Evolutionary conservation across 2,888 invertebrate species (phyloP).

Genomic region (Brachyptera risi): DNA sequence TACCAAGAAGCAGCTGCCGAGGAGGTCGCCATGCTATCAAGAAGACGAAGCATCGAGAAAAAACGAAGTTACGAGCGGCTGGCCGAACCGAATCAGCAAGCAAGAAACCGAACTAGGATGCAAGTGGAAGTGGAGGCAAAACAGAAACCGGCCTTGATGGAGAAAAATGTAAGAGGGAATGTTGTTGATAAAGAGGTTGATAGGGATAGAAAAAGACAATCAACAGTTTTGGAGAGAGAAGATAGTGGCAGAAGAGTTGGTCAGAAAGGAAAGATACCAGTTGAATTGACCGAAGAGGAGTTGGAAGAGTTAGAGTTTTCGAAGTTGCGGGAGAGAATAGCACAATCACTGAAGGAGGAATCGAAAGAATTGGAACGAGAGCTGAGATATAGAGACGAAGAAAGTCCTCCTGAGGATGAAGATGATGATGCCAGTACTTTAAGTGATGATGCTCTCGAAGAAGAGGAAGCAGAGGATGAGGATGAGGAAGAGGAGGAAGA

Average conservation of each 20-base stretch:
- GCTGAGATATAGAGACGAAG: conserved; percentile 37
- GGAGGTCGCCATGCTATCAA: conserved; percentile 53
- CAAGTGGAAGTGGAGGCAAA: conserved; percentile 34
- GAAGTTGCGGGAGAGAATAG: conserved; percentile 42
- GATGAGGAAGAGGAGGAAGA: conserved; percentile 41
- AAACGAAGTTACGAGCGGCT: not conserved
- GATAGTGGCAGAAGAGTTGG: not conserved
- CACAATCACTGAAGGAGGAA: conserved; percentile 31
- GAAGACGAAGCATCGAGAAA: conserved; percentile 35
- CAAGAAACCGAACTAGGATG: not conserved
- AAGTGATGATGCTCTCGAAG: conserved; percentile 38
- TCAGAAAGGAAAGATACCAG: not conserved
- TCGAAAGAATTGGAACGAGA: conserved; percentile 54
- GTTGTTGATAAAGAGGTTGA: too few species aligned
- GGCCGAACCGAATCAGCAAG: not conserved
- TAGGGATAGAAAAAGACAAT: not conserved
- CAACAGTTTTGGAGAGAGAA: not conserved
- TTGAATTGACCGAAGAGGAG: conserved; percentile 37
- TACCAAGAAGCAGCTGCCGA: conserved; percentile 73
- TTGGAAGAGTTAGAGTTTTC: conserved; percentile 43
- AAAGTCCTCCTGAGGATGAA: conserved; percentile 37
- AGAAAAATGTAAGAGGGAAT: too few species aligned
- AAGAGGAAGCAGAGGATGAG: conserved; percentile 37
- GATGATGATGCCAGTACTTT: conserved; percentile 34
- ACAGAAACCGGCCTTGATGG: too few species aligned